Conservation (phyloP, 2,113 vertebrate genomes). For the Taxidea taxus region DNA sequence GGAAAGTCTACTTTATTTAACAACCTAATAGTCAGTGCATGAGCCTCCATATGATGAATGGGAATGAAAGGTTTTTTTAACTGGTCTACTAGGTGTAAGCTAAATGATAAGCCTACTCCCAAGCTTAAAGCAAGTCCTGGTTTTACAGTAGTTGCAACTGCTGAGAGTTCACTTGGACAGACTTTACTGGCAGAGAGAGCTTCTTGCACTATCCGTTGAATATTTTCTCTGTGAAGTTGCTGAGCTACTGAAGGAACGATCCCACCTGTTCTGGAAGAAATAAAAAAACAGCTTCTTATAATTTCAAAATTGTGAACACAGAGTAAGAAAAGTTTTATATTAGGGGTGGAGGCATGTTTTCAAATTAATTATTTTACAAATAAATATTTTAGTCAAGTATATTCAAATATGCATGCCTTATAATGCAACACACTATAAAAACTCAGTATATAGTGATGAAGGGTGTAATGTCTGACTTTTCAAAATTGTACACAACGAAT, state of each 20-base stretch:
- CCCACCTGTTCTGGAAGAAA: conserved; percentile 88
- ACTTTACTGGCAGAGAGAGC: conserved; percentile 84
- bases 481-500: not conserved
- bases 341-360: not conserved
- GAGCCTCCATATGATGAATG: conserved; percentile 98
- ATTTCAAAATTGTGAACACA: not conserved
- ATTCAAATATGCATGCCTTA: not conserved
- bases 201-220: conserved; percentile 88
- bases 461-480: not conserved
- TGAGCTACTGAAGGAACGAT: conserved; percentile 94
- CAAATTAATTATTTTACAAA: not conserved
- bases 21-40: conserved; percentile 93
- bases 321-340: not conserved
- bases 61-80: conserved; percentile 93
- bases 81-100: conserved; percentile 82
- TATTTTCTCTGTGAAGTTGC: conserved; percentile 92
- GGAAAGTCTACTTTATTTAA: conserved; percentile 89
- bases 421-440: not conserved
- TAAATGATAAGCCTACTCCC: conserved; percentile 90
- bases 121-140: conserved; percentile 93
- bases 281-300: not conserved
- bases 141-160: conserved; percentile 93
- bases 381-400: not conserved
- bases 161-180: conserved; percentile 84
- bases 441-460: not conserved